Base-by-base conservation (phyloP, 2,797 vertebrate species). In the Florisuga fusca region DNA sequence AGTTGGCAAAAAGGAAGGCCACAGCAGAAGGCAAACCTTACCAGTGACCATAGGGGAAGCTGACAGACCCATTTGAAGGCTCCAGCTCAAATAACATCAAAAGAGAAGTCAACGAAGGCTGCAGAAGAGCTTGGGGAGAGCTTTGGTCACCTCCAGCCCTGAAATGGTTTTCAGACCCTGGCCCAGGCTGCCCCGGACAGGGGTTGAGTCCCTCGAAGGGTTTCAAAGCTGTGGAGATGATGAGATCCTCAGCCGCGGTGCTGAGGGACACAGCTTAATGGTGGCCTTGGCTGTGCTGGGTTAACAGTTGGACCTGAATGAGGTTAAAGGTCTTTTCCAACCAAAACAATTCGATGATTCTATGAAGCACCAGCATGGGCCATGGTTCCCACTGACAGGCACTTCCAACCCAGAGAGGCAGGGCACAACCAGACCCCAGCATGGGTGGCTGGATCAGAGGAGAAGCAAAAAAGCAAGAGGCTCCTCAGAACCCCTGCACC, bases 361-460 rank as follows among this genome's bases (percentile, higher is more conserved):
- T 22, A n/a, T 0, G 4, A 43, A 41, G 46, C 27, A 22, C 16
- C 46, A 41, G 57, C 16, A 53, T 1, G 1, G 20, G 11, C 9
- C 11, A 34, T 3, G 1, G 22, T 15, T 51, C n/a, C 36, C 0
- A 1, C 33, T 83, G 43, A n/a, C 0, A 0, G 14, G 23, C 16
- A 8, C 55, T 69, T 69, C 51, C 0, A 0, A 58, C 14, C 18
- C 1, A 1, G 41, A 72, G 25, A 58, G 17, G 58, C 77, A 43
- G 3, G 9, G 63, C 43, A 66, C 31, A 73, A 50, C 20, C 63
- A 53, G 54, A 68, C 22, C 33, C 74, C 48, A 38, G 6, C 18
- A 15, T 0, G 1, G 15, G 41, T 2, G 12, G 53, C 31, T 55
- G 33, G 15, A 66, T 66, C 12, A 0, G 0, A 43, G 59, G 12